These are phyloP conservation scores for Caradrina clavipalpis DNA, from an alignment of 2,888 invertebrate species.

Conservation along the genomic window DNA sequence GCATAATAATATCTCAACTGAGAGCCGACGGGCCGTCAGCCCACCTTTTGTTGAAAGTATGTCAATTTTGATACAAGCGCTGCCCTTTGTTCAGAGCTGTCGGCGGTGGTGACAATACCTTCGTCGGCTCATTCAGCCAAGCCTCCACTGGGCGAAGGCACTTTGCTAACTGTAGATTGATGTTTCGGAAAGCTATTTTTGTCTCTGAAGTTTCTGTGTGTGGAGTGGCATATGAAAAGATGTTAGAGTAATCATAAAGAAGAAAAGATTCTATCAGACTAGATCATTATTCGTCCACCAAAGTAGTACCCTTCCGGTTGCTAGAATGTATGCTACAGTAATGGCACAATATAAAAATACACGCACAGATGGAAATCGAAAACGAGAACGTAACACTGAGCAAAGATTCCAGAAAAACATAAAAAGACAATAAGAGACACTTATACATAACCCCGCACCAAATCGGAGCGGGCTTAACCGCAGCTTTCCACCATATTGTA, in stretches of 20 bases:
- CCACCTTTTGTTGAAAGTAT: constrained; percentile 59
- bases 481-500: constrained; percentile 37
- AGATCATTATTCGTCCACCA: background rate
- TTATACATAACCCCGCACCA: constrained; percentile 25
- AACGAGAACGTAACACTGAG: background rate
- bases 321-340: background rate
- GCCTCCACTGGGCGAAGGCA: constrained; percentile 26
- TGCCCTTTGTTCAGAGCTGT: constrained; percentile 51
- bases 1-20: constrained; percentile 33
- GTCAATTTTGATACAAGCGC: constrained; percentile 64
- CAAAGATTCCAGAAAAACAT: constrained; percentile 7
- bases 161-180: constrained; percentile 50
- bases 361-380: constrained; percentile 9
- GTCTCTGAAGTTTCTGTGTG: constrained; percentile 9
- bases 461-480: constrained; percentile 27
- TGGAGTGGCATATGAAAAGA: background rate
- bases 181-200: constrained; percentile 50
- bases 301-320: background rate
- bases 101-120: constrained; percentile 42
- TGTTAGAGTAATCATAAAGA: background rate
- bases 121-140: constrained; percentile 44
- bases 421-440: constrained; percentile 26
- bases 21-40: constrained; percentile 26
- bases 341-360: background rate
- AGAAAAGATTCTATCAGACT: background rate